Evolutionary conservation across 2,797 vertebrate species (phyloP).

Genomic region (Miichthys miiuy): DNA sequence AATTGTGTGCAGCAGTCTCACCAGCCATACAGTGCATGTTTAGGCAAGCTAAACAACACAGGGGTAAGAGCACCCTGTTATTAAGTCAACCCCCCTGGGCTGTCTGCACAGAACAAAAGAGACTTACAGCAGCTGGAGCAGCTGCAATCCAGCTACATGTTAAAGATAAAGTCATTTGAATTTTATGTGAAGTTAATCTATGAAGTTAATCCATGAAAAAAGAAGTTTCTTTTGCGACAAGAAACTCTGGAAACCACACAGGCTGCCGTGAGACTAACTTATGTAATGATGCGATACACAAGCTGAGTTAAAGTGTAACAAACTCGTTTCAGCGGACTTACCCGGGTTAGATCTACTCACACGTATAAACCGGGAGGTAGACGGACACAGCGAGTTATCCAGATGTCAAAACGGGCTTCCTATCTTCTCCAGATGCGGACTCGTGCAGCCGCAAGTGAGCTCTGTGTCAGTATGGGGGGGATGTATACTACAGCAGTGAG

Average conservation of each 20-base stretch:
- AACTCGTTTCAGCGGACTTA: constrained; percentile 41
- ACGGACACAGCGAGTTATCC: constrained; percentile 19
- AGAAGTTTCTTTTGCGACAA: background rate
- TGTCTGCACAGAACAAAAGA: constrained; percentile 64
- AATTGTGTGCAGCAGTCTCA: constrained; percentile 20
- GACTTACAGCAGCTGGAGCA: background rate
- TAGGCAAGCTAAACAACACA: constrained; percentile 59
- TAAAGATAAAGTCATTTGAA: background rate
- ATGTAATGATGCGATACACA: background rate
- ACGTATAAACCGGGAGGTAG: background rate
- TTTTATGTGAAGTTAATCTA: background rate
- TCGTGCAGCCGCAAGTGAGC: constrained; percentile 35
- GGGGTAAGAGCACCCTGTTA: constrained; percentile 58
- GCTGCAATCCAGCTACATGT: background rate
- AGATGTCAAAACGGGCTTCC: constrained; percentile 44
- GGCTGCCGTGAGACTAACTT: background rate
- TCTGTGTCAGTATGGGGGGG: constrained; percentile 36
- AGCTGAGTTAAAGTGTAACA: background rate
- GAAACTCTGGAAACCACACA: background rate
- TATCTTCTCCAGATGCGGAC: constrained; percentile 45
- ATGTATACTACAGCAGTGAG: constrained; percentile 44
- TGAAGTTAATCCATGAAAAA: background rate
- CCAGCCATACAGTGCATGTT: constrained; percentile 47
- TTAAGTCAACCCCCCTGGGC: constrained; percentile 59
- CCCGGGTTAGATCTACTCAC: constrained; percentile 16